These are phyloP conservation scores for Ceratina australensis DNA, from an alignment of 1,140 invertebrate genomes.

Conservation along the genomic window DNA sequence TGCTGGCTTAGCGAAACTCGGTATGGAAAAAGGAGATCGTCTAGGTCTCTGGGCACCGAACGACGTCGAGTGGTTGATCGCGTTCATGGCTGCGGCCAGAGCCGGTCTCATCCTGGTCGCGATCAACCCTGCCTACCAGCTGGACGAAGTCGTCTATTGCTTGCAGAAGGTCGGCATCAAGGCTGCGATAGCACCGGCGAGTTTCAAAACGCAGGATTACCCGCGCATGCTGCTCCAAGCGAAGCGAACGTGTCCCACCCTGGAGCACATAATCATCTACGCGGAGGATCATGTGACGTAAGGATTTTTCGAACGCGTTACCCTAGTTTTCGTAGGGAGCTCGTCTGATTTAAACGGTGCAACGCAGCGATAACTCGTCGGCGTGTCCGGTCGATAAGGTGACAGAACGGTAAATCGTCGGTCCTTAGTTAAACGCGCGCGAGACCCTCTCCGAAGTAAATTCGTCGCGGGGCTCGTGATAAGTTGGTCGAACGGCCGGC, in stretches of 20 bases:
- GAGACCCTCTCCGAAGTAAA: constrained; percentile 16
- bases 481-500: constrained; percentile 3
- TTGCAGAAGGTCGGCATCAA: constrained; percentile 89
- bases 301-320: constrained; percentile 59
- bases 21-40: constrained; percentile 89
- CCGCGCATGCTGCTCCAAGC: constrained; percentile 82
- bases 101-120: constrained; percentile 91
- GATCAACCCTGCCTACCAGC: constrained; percentile 91
- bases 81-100: constrained; percentile 88
- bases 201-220: constrained; percentile 86
- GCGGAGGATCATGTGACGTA: constrained; percentile 80
- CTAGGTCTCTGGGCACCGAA: constrained; percentile 96
- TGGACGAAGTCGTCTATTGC: constrained; percentile 88
- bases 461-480: constrained; percentile 27
- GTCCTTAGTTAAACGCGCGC: constrained; percentile 33
- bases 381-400: constrained; percentile 39
- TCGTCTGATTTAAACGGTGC: constrained; percentile 34
- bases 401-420: constrained; percentile 34
- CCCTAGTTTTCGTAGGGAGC: constrained; percentile 12
- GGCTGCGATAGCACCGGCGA: constrained; percentile 85
- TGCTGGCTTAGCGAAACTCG: constrained; percentile 88
- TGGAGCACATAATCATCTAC: constrained; percentile 81
- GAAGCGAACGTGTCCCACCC: constrained; percentile 66
- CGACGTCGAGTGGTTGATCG: constrained; percentile 89
- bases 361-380: constrained; percentile 29